Evolutionary conservation across 1,140 invertebrate genomes (phyloP), one percentile per base, ranked within the genome.

Genomic region (Anoplophora glabripennis): DNA sequence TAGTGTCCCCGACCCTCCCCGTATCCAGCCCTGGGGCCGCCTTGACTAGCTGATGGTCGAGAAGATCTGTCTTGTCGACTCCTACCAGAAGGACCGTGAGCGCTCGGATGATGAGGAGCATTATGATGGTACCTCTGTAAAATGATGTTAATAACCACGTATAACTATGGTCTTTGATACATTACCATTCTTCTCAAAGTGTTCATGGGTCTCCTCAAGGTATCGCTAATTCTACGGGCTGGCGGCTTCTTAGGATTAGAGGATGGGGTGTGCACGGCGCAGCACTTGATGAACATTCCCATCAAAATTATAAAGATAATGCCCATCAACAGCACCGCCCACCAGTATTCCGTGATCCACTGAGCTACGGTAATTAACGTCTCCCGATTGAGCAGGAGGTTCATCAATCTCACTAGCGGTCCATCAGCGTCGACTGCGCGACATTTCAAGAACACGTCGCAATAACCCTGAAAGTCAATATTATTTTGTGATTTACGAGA

Each of bases 211-310:
- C 90, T 83, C 40, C 92, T 81, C 9, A 96, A 77, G 10, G 93
- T 95, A 75, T 96, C 92, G 63, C 89, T 89, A 58, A 95, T 84
- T 56, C 91, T 84, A 63, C 90, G 83, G 4, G 91, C 90, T 0
- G 92, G 90, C 46, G 89, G 87, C 70, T 93, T 90, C 75, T 94
- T 94, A 8, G 96, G 96, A 83, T 98, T 98, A 48, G 90, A 95
- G 45, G 94, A 97, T 14, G 97, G 97, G 40, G 97, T 99, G 76
- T 99, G 96, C 49, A 99, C 96, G 11, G 97, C 96, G 79, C 96
- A 99, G 74, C 96, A 97, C 76, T 99, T 98, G 67, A 99, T 98
- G 77, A 99, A 99, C n/a, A 95, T 78, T 18, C 93, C 96, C 96
- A 99, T 99, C 67, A 95, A 87, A 58, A 98, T 87, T 7, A 99